Base-by-base conservation (phyloP, 2,888 invertebrate genomes). In the Caenorhabditis sulstoni region DNA sequence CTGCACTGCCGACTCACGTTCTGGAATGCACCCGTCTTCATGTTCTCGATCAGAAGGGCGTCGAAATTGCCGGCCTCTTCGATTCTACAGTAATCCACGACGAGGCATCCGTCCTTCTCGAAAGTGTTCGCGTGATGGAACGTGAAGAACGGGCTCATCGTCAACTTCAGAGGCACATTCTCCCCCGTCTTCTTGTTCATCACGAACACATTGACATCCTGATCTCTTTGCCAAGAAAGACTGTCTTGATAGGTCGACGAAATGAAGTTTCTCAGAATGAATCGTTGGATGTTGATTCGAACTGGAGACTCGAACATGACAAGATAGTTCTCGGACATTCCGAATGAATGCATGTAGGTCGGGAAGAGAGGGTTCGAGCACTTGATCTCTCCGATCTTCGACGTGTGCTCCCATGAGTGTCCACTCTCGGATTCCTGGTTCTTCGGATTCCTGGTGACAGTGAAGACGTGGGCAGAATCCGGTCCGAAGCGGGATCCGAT, bases 341-440 rank as follows among this genome's bases (percentile, higher is more conserved):
- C 95, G 91, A 96, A 97, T 1, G 95, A 95, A 90, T 97, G 97
- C 95, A 95, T 96, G 89, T 97, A 97, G 8, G 83, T 71, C 9
- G 86, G 81, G 49, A 55, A 44, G 49, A 76, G 35, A 1, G 79
- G 58, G 18, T 84, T 81, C 7, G 76, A 57, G 39, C 68, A 75
- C n/a, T 47, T 45, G 12, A 83, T 47, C 9, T 67, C 80, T 11
- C 80, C 78, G 22, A 73, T 62, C 11, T 58, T 74, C 8, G 20
- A n/a, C 0, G 79, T 79, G 23, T 70, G 53, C 47, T 75, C 74
- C 68, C 74, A 79, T 5, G 62, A 47, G 35, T 47, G 29, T 2
- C 23, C 23, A 11, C 20, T 64, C 0, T 47, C 49, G 7, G 55
- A 58, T 37, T 41, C 16, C 9, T 50, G 44, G 14, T 65, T 52